Evolutionary conservation across 2,797 vertebrate species (phyloP).

Genomic region (Catamblyrhynchus diadema): DNA sequence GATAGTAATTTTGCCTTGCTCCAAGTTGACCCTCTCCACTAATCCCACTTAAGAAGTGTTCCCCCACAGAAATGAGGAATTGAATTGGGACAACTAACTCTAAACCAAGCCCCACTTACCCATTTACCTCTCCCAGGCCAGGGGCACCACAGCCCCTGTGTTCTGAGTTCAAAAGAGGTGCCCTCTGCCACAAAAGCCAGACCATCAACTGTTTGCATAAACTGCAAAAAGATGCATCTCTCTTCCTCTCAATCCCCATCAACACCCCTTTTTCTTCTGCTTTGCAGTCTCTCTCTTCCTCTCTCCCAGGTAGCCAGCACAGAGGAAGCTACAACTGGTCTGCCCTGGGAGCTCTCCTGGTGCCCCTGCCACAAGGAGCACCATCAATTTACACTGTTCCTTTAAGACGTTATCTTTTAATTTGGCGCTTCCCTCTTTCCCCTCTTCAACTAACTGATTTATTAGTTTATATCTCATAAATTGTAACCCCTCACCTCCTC

Average conservation of each 20-base stretch:
- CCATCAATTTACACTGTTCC: slow-evolving; percentile 33
- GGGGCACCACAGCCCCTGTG: neutral
- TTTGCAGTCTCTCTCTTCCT: neutral
- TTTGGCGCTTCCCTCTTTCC: slow-evolving; percentile 26
- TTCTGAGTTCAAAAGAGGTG: neutral
- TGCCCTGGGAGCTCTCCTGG: neutral
- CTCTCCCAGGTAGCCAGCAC: neutral
- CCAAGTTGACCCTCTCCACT: neutral
- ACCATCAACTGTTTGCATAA: neutral
- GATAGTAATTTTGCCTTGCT: neutral
- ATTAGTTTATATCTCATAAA: slow-evolving; percentile 63
- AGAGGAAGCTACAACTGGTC: neutral
- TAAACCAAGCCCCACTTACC: neutral
- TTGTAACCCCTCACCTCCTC: slow-evolving; percentile 24
- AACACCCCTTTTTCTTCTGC: neutral
- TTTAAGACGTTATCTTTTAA: slow-evolving; percentile 48
- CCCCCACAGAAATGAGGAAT: neutral
- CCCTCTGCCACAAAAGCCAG: neutral
- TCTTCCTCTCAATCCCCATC: neutral
- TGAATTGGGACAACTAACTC: neutral
- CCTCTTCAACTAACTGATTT: slow-evolving; percentile 60
- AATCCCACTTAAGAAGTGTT: neutral
- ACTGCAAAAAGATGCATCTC: neutral
- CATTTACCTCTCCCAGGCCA: neutral
- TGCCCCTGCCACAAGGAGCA: neutral